Conservation (phyloP, 2,888 invertebrate genomes). For the Endomychus coccineus region DNA sequence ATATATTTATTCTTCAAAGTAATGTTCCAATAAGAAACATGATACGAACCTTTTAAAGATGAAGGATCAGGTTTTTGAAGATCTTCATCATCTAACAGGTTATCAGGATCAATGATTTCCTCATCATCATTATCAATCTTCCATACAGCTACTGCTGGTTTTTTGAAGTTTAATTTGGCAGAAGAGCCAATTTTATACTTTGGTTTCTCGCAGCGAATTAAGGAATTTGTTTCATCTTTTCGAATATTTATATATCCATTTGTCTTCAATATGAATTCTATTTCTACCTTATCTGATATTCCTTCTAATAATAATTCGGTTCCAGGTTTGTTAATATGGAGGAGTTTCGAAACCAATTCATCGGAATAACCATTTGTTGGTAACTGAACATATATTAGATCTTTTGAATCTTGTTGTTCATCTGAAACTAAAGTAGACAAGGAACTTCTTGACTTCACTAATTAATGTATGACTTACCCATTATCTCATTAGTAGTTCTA, state of each 20-base stretch:
- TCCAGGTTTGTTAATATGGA: constrained; percentile 28
- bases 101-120: constrained; percentile 82
- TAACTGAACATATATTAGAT: constrained; percentile 6
- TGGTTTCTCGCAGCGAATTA: constrained; percentile 55
- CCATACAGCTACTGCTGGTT: constrained; percentile 65
- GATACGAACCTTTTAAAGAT: constrained; percentile 82
- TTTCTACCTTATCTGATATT: constrained; percentile 15
- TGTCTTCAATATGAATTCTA: constrained; percentile 35
- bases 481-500: too few relatives aligned
- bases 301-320: constrained; percentile 27
- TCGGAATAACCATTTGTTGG: constrained; percentile 4
- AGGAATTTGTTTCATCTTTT: constrained; percentile 20
- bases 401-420: constrained; percentile 12
- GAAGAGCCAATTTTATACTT: constrained; percentile 65
- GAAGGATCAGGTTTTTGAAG: constrained; percentile 78
- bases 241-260: constrained; percentile 35
- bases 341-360: constrained; percentile 8
- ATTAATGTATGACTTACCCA: too few relatives aligned
- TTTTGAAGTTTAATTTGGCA: constrained; percentile 47
- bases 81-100: constrained; percentile 84
- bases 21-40: too few relatives aligned
- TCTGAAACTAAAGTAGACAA: too few relatives aligned
- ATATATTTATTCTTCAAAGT: too few relatives aligned
- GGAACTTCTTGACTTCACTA: too few relatives aligned
- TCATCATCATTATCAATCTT: constrained; percentile 59